These are phyloP conservation scores for Callimorpha dominula DNA, from an alignment of 2,888 invertebrate species.

Conservation along the genomic window DNA sequence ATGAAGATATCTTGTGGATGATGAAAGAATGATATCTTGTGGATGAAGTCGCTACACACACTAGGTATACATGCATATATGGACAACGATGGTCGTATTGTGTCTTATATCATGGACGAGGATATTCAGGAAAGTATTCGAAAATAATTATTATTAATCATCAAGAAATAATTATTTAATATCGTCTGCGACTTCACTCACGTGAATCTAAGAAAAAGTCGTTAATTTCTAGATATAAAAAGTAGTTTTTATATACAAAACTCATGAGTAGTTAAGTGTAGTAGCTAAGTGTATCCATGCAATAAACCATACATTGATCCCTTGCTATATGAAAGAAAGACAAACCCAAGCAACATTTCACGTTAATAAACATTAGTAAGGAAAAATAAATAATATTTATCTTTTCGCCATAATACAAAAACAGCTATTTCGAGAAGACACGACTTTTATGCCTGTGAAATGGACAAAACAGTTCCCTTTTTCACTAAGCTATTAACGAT, in stretches of 20 bases:
- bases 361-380: too few species aligned
- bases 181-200: not conserved
- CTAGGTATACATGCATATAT: not conserved
- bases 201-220: not conserved
- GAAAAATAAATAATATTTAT: too few species aligned
- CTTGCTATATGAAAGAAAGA: too few species aligned
- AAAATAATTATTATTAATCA: not conserved
- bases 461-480: too few species aligned
- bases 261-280: not conserved
- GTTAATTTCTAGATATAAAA: not conserved
- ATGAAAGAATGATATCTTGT: not conserved
- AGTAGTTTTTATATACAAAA: not conserved
- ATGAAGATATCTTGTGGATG: not conserved
- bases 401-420: too few species aligned
- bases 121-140: not conserved
- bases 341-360: too few species aligned
- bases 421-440: too few species aligned
- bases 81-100: not conserved
- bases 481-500: too few species aligned
- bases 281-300: too few species aligned
- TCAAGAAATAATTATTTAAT: not conserved
- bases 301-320: too few species aligned
- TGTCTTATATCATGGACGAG: not conserved
- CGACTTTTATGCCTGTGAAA: too few species aligned
- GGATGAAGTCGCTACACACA: not conserved